Evolutionary conservation across 2,797 vertebrate species (phyloP).

Genomic region (Crenichthys baileyi): DNA sequence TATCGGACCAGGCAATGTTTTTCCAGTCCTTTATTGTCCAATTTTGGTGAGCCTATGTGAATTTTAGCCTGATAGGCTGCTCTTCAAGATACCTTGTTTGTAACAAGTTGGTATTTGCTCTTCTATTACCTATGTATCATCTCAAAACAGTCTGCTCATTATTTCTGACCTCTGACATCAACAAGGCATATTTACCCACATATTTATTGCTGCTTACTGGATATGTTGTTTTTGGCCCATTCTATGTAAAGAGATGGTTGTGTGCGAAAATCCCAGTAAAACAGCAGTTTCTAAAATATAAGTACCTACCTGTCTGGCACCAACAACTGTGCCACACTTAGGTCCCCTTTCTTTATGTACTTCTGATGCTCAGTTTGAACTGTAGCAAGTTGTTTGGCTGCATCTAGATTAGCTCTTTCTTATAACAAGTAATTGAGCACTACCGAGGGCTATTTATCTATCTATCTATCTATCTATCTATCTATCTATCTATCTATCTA

Average conservation of each 20-base stretch:
- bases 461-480: conserved; percentile 64
- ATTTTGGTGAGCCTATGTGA: neutral
- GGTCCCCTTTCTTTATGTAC: neutral
- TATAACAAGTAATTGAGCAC: conserved; percentile 11
- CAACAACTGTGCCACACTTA: neutral
- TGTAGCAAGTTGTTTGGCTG: neutral
- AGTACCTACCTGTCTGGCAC: neutral
- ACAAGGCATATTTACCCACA: too few relatives aligned
- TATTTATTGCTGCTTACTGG: too few relatives aligned
- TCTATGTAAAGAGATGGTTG: neutral
- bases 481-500: conserved; percentile 63
- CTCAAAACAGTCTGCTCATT: neutral
- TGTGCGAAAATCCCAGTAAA: neutral
- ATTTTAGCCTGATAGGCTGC: neutral
- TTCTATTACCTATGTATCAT: neutral
- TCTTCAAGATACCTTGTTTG: neutral
- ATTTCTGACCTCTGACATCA: neutral
- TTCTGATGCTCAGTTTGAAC: neutral
- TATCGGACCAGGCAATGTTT: neutral
- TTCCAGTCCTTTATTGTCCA: neutral
- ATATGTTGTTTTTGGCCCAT: neutral
- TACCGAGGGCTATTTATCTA: conserved; percentile 64
- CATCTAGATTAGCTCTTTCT: too few relatives aligned
- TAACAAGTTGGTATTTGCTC: neutral
- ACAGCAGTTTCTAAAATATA: too few relatives aligned